A percentile compares a stretch with the other conserved stretches of the same genome.
Conservation (phyloP, 2,113 vertebrate species). For the Sinosuthora webbiana region DNA sequence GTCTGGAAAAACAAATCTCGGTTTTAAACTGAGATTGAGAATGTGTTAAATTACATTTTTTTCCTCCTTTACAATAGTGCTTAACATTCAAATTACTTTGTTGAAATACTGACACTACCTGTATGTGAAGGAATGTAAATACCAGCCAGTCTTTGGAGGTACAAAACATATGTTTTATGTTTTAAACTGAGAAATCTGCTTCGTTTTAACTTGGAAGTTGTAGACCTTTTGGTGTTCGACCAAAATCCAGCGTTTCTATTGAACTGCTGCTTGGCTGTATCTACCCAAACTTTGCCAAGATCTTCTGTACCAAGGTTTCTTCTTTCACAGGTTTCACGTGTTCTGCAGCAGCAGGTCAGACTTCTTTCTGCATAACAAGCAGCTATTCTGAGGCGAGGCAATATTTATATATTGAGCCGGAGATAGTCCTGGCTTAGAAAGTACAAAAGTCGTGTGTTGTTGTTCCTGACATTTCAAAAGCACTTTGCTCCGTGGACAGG, state of each 20-base stretch:
- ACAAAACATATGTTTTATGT: neutral
- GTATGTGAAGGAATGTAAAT: constrained; percentile 6
- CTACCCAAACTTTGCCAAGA: neutral
- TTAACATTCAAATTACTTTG: constrained; percentile 2
- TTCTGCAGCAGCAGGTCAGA: neutral
- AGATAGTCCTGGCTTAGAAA: neutral
- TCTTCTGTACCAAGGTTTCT: neutral
- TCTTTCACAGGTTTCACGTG: neutral
- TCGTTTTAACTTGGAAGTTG: neutral
- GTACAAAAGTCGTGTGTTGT: neutral
- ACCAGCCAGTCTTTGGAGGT: neutral
- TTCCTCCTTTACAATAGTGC: neutral
- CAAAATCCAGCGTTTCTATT: neutral
- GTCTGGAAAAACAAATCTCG: neutral
- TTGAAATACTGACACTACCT: constrained; percentile 6
- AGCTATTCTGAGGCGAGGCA: neutral
- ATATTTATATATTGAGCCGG: neutral
- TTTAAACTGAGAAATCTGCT: neutral
- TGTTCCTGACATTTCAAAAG: neutral
- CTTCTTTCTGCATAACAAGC: neutral
- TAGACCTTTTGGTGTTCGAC: neutral
- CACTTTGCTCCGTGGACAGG: neutral
- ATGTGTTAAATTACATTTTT: neutral
- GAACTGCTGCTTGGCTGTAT: neutral
- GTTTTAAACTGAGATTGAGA: neutral